Evolutionary conservation across 2,113 vertebrate genomes (phyloP).

Genomic region (Cromileptes altivelis): DNA sequence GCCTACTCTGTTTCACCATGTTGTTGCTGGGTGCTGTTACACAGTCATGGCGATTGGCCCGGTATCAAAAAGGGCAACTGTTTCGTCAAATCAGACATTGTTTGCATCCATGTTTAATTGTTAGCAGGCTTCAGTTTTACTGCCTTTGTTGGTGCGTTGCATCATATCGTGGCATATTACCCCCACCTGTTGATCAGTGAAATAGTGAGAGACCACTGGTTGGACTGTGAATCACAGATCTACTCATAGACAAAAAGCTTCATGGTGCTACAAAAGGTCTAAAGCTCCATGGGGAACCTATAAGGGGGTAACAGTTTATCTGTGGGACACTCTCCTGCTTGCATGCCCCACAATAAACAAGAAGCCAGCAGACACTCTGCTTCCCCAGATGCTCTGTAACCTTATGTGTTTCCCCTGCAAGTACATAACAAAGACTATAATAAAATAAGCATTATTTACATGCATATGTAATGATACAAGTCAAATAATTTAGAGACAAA

Average conservation of each 20-base stretch:
- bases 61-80: no score
- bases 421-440: neutral
- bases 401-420: neutral
- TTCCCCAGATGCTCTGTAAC: neutral
- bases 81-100: neutral
- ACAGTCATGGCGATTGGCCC: no score
- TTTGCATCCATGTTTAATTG: neutral
- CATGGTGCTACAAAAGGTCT: no score
- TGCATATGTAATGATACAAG: neutral
- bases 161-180: no score
- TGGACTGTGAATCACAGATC: neutral
- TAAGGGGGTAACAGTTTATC: neutral
- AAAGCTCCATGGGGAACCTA: neutral
- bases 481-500: neutral
- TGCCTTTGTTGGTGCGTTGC: no score
- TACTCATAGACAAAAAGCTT: neutral
- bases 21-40: no score
- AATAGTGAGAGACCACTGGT: no score
- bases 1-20: no score
- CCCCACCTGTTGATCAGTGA: neutral
- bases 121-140: neutral
- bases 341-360: neutral
- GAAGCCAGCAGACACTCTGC: no score
- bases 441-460: no score
- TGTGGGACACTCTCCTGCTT: neutral